These are phyloP conservation scores for Misgurnus anguillicaudatus DNA, from an alignment of 2,113 vertebrate genomes.

Conservation along the genomic window DNA sequence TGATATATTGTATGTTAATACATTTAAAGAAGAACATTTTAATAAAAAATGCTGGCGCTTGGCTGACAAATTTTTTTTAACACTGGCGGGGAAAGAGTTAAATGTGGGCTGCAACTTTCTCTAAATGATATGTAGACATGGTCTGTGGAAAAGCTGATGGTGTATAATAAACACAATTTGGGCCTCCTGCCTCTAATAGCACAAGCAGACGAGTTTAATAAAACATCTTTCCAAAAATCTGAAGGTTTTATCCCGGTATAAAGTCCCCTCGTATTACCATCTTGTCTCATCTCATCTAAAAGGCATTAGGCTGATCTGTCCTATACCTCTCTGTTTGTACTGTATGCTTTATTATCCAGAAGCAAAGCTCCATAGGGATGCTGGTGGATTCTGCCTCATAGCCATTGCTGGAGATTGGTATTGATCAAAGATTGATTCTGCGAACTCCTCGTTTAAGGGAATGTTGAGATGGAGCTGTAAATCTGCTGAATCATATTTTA, in stretches of 20 bases:
- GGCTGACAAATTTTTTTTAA: too few species aligned
- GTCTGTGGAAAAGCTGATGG: slow-evolving; percentile 18
- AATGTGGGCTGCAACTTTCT: slow-evolving; percentile 12
- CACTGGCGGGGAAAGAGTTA: not conserved
- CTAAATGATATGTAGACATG: slow-evolving; percentile 20
- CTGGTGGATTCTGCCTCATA: slow-evolving; percentile 16
- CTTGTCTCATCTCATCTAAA: not conserved
- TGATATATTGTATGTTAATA: too few species aligned
- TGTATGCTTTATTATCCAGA: slow-evolving; percentile 43
- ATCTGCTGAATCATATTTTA: slow-evolving; percentile 70
- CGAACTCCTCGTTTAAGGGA: slow-evolving; percentile 66
- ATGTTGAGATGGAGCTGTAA: slow-evolving; percentile 65
- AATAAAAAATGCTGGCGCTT: too few species aligned
- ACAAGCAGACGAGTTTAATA: not conserved
- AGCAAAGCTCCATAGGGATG: slow-evolving; percentile 35
- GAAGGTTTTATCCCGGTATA: not conserved
- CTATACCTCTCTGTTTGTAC: slow-evolving; percentile 25
- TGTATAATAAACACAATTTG: not conserved
- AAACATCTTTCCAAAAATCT: not conserved
- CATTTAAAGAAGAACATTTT: too few species aligned
- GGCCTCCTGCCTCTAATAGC: not conserved
- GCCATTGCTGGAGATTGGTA: slow-evolving; percentile 59
- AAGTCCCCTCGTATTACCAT: slow-evolving; percentile 21
- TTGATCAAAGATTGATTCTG: slow-evolving; percentile 72
- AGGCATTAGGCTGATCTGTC: slow-evolving; percentile 18